phyloP scores from a whole-genome alignment of 1,140 invertebrate genomes.

The Apolygus lucorum region DNA sequence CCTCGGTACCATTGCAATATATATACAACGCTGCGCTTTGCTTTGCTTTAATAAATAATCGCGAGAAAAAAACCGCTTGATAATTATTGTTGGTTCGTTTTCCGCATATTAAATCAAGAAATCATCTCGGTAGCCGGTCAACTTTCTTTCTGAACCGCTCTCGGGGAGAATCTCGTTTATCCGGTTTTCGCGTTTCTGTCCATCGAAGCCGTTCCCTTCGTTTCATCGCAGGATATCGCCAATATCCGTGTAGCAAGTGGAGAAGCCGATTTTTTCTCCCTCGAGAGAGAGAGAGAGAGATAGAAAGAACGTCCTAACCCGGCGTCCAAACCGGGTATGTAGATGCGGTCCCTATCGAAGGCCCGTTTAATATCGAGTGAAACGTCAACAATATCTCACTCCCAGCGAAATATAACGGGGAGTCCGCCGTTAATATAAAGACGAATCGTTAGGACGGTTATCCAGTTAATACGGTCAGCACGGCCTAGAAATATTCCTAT shows the following conservation, averaged over 20 bases:
- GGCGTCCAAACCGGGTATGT: neutral
- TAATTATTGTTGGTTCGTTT: slow-evolving; percentile 2
- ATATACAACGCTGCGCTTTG: neutral
- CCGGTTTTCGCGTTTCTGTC: neutral
- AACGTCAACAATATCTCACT: neutral
- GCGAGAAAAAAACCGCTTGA: neutral
- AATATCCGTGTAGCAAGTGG: slow-evolving; percentile 13
- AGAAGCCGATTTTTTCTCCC: neutral
- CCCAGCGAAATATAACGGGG: too few species aligned
- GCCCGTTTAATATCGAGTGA: too few species aligned
- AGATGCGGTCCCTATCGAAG: neutral
- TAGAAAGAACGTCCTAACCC: neutral
- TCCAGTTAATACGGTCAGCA: too few species aligned
- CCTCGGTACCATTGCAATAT: neutral
- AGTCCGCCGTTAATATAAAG: too few species aligned
- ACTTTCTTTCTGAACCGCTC: neutral
- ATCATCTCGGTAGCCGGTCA: neutral
- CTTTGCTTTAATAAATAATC: neutral
- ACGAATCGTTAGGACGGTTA: too few species aligned
- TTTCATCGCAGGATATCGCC: neutral
- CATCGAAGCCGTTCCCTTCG: neutral
- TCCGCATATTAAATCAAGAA: neutral
- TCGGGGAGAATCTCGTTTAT: neutral
- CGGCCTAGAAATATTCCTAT: too few species aligned
- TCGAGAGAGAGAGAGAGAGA: neutral